phyloP scores from a whole-genome alignment of 1,140 invertebrate species.

The Hycleus cichorii region DNA sequence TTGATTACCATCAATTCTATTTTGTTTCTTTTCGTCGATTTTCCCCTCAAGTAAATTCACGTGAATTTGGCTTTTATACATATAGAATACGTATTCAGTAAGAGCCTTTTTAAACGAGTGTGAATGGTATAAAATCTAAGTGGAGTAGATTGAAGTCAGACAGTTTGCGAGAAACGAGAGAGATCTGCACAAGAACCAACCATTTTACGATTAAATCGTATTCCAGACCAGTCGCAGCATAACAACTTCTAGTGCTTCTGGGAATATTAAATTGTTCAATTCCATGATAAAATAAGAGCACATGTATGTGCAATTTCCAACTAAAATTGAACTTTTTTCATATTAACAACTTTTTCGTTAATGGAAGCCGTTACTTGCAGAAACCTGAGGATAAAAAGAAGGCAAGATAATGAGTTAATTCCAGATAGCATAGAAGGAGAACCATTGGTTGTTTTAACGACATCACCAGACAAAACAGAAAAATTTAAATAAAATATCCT shows the following conservation, averaged over 20 bases:
- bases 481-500: conserved; percentile 4
- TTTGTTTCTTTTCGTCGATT: too few relatives aligned
- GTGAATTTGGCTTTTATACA: too few relatives aligned
- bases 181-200: conserved; percentile 23
- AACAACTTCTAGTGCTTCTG: conserved; percentile 25
- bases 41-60: too few relatives aligned
- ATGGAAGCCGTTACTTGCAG: neutral
- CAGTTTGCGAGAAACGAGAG: conserved; percentile 23
- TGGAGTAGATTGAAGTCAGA: conserved; percentile 20
- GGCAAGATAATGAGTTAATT: conserved; percentile 11
- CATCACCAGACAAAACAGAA: conserved; percentile 3
- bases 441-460: conserved; percentile 4
- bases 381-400: neutral
- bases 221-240: conserved; percentile 26
- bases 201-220: conserved; percentile 29
- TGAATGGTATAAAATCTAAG: conserved; percentile 21
- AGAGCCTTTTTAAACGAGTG: conserved; percentile 8
- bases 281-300: conserved; percentile 16
- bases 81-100: too few relatives aligned
- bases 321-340: neutral
- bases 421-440: conserved; percentile 7
- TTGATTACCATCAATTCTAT: neutral
- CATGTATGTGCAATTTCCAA: neutral
- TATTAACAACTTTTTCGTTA: neutral
- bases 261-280: conserved; percentile 30